These are phyloP conservation scores for Cynopterus brachyotis DNA, from an alignment of 2,113 vertebrate species.

Conservation along the genomic window DNA sequence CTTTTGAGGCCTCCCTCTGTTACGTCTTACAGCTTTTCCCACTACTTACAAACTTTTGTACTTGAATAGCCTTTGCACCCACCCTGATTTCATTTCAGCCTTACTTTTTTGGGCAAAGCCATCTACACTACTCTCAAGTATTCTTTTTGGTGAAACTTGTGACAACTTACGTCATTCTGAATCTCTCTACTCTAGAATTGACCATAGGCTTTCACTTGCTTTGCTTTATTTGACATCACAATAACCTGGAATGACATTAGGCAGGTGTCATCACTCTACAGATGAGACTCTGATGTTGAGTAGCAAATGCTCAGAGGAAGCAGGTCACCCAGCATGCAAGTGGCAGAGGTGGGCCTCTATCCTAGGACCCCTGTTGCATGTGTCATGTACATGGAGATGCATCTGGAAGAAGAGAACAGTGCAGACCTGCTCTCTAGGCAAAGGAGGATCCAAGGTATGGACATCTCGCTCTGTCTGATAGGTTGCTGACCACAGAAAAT, in stretches of 20 bases:
- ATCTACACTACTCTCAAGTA: not conserved
- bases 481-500: not conserved
- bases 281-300: not conserved
- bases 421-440: not conserved
- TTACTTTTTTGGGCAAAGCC: not conserved
- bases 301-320: not conserved
- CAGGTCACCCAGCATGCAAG: not conserved
- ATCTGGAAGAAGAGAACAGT: not conserved
- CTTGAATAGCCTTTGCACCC: not conserved
- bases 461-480: not conserved
- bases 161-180: not conserved
- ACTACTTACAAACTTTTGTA: not conserved
- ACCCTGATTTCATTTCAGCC: not conserved
- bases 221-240: not conserved
- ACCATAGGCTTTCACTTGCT: not conserved
- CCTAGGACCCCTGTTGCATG: not conserved
- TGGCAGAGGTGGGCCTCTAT: not conserved
- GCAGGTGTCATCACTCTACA: not conserved
- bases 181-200: not conserved
- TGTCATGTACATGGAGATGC: fast-evolving
- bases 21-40: not conserved
- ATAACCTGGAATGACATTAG: not conserved
- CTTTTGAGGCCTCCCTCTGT: not conserved
- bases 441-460: too few species aligned
- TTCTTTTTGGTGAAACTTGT: not conserved